Evolutionary conservation across 2,888 invertebrate genomes (phyloP), one percentile per base, ranked within the genome.

Genomic region (Rotaria sp.): DNA sequence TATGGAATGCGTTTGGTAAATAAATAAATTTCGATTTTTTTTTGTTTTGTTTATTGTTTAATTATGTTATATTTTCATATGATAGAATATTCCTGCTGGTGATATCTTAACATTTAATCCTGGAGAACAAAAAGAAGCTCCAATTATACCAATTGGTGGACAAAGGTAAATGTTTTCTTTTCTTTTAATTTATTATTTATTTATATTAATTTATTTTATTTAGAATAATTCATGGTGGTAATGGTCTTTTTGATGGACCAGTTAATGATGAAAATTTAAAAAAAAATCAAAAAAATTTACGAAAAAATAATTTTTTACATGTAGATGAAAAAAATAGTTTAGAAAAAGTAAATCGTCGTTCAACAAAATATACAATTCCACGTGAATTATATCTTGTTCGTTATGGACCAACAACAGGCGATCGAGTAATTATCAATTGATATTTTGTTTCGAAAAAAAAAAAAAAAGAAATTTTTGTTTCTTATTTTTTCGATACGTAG

Each of bases 1-100:
- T 90, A 90, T 87, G 91, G 91, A n/a, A 90, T 89, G 88, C 87
- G 90, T 88, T 88, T 90, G 88, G 90, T 90, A 88, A 88, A 87
- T 85, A 21, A 30, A 75, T 24, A 35, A 45, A 87, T 55, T 1
- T 48, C 2, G n/a, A 3, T 15, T 67, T 50, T 15, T 7, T 80
- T 59, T 75, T 75, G 7, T 45, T 21, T 74, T 87, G 5, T 35
- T 0, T 67, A 1, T 67, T 21, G 5, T 35, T 38, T 38, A 5
- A 4, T 35, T 57, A 7, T 57, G 8, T n/a, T 55, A 88, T 88
- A 1, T 30, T 35, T 59, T 15, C 30, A 13, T 11, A 50, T 88
- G 88, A 1, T 87, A 90, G 90, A 90, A 91, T 87, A 89, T 90
- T 75, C 89, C 90, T 8, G 89, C 91, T 13, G 91, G 91, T 0